Conservation (phyloP, 1,140 invertebrate genomes). For the Leptopilina clavipes region DNA sequence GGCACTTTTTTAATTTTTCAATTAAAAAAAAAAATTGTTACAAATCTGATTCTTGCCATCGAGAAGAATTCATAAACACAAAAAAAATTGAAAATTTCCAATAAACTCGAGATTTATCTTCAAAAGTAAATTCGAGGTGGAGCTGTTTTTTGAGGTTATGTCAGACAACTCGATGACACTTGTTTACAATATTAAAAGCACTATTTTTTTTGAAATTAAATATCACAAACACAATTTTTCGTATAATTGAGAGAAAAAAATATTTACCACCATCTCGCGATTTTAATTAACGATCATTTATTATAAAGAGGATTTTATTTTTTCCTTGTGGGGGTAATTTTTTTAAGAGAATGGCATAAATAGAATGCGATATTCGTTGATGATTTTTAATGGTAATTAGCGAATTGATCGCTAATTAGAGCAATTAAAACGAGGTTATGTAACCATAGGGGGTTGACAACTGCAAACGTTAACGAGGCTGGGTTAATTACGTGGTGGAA, state of each 20-base stretch:
- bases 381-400: background rate
- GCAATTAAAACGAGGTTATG: slow-evolving; percentile 24
- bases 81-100: background rate
- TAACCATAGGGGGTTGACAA: background rate
- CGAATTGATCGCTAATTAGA: background rate
- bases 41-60: slow-evolving; percentile 1
- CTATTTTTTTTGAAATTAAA: too few species aligned
- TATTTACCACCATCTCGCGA: background rate
- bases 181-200: background rate
- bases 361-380: too few species aligned
- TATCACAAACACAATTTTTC: background rate
- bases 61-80: background rate
- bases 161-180: background rate
- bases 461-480: background rate
- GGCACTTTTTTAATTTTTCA: too few species aligned
- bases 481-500: slow-evolving; percentile 28
- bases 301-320: background rate
- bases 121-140: slow-evolving; percentile 8
- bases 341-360: background rate
- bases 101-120: background rate
- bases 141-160: background rate
- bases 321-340: background rate
- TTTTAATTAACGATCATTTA: background rate
- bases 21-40: too few species aligned
- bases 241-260: background rate